A percentile compares a stretch with the other conserved stretches of the same genome.
These are phyloP conservation scores for Nomia melanderi DNA, from an alignment of 1,140 invertebrate species.

Conservation along the genomic window DNA sequence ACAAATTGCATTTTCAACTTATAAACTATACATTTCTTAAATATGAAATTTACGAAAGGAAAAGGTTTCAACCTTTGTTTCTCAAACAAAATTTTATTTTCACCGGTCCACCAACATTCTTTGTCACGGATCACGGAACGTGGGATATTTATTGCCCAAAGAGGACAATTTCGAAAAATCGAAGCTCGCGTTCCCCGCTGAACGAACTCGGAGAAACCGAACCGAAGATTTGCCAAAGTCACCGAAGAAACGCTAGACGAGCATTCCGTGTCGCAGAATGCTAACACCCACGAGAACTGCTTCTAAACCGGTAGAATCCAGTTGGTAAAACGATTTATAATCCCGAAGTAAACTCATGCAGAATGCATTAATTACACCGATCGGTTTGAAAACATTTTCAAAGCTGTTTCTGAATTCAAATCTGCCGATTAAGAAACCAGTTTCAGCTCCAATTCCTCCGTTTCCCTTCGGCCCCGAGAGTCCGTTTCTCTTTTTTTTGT, in stretches of 20 bases:
- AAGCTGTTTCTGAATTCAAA: slow-evolving; percentile 29
- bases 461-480: background rate
- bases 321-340: slow-evolving; percentile 48
- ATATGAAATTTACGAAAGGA: too few species aligned
- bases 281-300: slow-evolving; percentile 44
- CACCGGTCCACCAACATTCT: too few species aligned
- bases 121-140: too few species aligned
- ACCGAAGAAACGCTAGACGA: slow-evolving; percentile 44
- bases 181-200: background rate
- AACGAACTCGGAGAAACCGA: slow-evolving; percentile 23
- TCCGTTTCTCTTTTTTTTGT: background rate
- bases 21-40: too few species aligned
- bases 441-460: slow-evolving; percentile 33
- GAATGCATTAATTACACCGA: slow-evolving; percentile 39
- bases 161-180: background rate
- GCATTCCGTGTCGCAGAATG: slow-evolving; percentile 45
- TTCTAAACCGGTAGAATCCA: slow-evolving; percentile 50
- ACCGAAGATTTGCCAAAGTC: slow-evolving; percentile 33
- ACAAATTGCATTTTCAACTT: too few species aligned
- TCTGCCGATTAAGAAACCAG: slow-evolving; percentile 38
- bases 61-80: too few species aligned
- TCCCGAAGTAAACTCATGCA: slow-evolving; percentile 39
- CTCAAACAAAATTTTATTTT: too few species aligned
- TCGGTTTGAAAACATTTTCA: slow-evolving; percentile 33
- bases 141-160: background rate